A percentile compares a stretch with the other conserved stretches of the same genome.
Evolutionary conservation across 2,888 invertebrate species (phyloP).

Genomic region (Acrobasis consociella): DNA sequence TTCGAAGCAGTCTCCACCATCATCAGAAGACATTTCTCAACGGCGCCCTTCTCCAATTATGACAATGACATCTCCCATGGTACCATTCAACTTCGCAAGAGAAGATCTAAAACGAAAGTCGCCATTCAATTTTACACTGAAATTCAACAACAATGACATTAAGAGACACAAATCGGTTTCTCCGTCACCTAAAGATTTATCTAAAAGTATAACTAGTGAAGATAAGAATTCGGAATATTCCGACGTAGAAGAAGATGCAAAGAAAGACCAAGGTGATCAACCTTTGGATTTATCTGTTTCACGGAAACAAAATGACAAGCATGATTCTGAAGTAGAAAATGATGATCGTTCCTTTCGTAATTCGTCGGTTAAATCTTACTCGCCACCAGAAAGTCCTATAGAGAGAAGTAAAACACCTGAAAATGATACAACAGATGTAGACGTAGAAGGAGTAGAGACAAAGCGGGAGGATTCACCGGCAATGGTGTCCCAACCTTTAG

Average conservation of each 20-base stretch:
- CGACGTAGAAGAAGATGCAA: conserved; percentile 61
- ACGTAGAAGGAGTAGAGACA: conserved; percentile 79
- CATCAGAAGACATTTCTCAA: conserved; percentile 85
- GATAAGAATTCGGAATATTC: conserved; percentile 65
- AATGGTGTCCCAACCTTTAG: conserved; percentile 83
- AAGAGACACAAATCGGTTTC: conserved; percentile 52
- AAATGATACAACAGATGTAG: conserved; percentile 80
- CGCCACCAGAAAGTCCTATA: conserved; percentile 69
- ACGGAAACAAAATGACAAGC: conserved; percentile 74
- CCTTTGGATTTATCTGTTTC: conserved; percentile 89
- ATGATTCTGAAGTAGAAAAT: conserved; percentile 63
- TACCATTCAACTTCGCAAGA: conserved; percentile 58
- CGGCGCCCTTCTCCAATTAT: conserved; percentile 86
- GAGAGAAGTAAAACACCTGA: conserved; percentile 72
- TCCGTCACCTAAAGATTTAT: conserved; percentile 65
- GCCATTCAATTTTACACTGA: conserved; percentile 64
- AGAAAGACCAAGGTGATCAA: conserved; percentile 82
- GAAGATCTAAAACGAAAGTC: conserved; percentile 67
- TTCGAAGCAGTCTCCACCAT: conserved; percentile 85
- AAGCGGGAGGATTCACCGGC: conserved; percentile 70
- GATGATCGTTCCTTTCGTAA: conserved; percentile 72
- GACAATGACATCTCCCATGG: conserved; percentile 71
- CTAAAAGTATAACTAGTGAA: conserved; percentile 55
- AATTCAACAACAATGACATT: conserved; percentile 60
- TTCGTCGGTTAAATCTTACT: conserved; percentile 70